Evolutionary conservation across 2,888 invertebrate species (phyloP).

Genomic region (Oasisia sp.): DNA sequence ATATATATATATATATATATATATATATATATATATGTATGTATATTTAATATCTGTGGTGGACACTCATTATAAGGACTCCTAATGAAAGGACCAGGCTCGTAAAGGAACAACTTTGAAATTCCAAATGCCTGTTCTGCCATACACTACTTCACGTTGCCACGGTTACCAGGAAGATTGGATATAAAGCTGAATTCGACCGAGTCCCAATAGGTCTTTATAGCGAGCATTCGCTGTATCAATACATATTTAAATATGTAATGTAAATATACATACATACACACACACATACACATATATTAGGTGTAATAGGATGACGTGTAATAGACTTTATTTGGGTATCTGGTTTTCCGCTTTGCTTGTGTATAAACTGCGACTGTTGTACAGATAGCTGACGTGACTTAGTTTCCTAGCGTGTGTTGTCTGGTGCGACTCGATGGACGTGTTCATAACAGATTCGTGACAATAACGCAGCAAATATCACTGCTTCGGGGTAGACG

Average conservation of each 20-base stretch:
- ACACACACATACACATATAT: background rate
- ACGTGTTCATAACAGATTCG: background rate
- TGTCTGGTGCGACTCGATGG: background rate
- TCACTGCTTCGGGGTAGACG: background rate
- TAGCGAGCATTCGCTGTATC: background rate
- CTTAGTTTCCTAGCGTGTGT: background rate
- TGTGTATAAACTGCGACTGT: background rate
- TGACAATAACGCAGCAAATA: background rate
- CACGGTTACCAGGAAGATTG: too few species aligned
- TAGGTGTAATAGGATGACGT: slow-evolving; percentile 7
- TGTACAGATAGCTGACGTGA: background rate
- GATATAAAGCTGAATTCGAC: too few species aligned
- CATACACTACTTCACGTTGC: too few species aligned
- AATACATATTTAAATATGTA: background rate
- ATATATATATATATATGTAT: background rate
- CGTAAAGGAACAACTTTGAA: too few species aligned
- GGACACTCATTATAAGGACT: too few species aligned
- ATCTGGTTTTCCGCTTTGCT: slow-evolving; percentile 1
- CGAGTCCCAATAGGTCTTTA: too few species aligned
- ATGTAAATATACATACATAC: background rate
- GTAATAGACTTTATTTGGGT: slow-evolving; percentile 14
- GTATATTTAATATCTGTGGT: too few species aligned
- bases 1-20: background rate
- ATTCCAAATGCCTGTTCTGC: too few species aligned
- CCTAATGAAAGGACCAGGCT: too few species aligned